A percentile compares a stretch with the other conserved stretches of the same genome.
Conservation (phyloP, 2,888 invertebrate genomes). For the Drosophila borealis region DNA sequence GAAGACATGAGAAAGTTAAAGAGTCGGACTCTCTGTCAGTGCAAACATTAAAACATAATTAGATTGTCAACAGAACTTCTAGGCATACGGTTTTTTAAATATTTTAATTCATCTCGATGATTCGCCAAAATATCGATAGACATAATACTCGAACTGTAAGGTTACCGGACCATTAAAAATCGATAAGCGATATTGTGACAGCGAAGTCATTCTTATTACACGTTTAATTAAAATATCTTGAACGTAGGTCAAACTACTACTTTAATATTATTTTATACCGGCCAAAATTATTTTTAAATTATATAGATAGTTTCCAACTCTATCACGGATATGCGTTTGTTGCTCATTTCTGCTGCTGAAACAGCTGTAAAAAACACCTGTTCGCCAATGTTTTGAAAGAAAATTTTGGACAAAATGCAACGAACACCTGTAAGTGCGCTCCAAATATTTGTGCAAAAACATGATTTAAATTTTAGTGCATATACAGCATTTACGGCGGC, state of each 20-base stretch:
- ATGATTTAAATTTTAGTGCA: too few relatives aligned
- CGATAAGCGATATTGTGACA: background rate
- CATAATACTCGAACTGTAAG: too few relatives aligned
- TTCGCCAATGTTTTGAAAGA: constrained; percentile 7
- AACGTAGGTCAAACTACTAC: too few relatives aligned
- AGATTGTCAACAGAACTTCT: too few relatives aligned
- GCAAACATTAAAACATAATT: too few relatives aligned
- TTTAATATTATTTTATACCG: background rate
- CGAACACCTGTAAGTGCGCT: constrained; percentile 30
- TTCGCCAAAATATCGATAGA: too few relatives aligned
- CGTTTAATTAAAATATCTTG: too few relatives aligned
- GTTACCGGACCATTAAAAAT: constrained; percentile 12
- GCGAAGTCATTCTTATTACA: background rate
- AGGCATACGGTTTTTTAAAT: too few relatives aligned
- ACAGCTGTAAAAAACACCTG: constrained; percentile 36
- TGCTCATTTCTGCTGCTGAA: constrained; percentile 2
- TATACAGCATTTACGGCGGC: constrained; percentile 14
- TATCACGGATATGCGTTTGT: background rate
- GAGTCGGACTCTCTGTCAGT: too few relatives aligned
- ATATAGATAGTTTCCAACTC: too few relatives aligned
- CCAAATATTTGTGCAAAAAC: background rate
- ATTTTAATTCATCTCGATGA: too few relatives aligned
- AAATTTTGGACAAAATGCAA: constrained; percentile 27
- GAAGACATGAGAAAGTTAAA: too few relatives aligned
- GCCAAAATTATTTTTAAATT: background rate